phyloP scores from a whole-genome alignment of 2,888 invertebrate species.

The Diloba caeruleocephala region DNA sequence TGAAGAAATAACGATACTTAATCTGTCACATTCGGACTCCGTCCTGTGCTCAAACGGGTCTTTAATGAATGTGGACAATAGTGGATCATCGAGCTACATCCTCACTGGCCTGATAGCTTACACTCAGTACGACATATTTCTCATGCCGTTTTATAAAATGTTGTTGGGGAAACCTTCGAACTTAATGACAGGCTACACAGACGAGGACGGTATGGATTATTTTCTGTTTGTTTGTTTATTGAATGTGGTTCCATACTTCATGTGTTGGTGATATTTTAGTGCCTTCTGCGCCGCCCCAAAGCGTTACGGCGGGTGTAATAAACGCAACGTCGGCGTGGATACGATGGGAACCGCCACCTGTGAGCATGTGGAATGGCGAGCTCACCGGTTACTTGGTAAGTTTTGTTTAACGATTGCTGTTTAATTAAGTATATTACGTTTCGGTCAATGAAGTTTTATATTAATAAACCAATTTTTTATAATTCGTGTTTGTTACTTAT shows the following conservation, averaged over 20 bases:
- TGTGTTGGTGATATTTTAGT: slow-evolving; percentile 84
- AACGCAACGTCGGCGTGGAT: slow-evolving; percentile 95
- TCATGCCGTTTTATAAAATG: slow-evolving; percentile 96
- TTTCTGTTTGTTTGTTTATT: slow-evolving; percentile 32
- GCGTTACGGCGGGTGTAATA: slow-evolving; percentile 94
- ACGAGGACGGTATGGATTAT: slow-evolving; percentile 92
- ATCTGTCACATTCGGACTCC: slow-evolving; percentile 70
- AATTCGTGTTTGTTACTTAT: slow-evolving; percentile 7
- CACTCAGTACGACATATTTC: slow-evolving; percentile 97
- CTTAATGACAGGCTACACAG: slow-evolving; percentile 94
- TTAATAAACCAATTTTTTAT: slow-evolving; percentile 21
- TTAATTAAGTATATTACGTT: slow-evolving; percentile 55
- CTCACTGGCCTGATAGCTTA: slow-evolving; percentile 94
- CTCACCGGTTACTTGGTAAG: slow-evolving; percentile 96
- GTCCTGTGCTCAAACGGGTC: slow-evolving; percentile 89
- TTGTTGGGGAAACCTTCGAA: slow-evolving; percentile 98
- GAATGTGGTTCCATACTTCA: slow-evolving; percentile 50
- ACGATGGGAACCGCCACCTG: slow-evolving; percentile 94
- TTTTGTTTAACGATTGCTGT: slow-evolving; percentile 56
- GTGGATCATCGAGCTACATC: slow-evolving; percentile 92
- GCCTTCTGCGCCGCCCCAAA: slow-evolving; percentile 94
- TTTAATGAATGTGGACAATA: slow-evolving; percentile 91
- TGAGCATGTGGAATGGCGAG: slow-evolving; percentile 93
- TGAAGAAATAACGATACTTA: slow-evolving; percentile 72
- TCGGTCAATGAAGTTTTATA: slow-evolving; percentile 57